phyloP scores from a whole-genome alignment of 2,797 vertebrate species.

The Aselliscus stoliczkanus region DNA sequence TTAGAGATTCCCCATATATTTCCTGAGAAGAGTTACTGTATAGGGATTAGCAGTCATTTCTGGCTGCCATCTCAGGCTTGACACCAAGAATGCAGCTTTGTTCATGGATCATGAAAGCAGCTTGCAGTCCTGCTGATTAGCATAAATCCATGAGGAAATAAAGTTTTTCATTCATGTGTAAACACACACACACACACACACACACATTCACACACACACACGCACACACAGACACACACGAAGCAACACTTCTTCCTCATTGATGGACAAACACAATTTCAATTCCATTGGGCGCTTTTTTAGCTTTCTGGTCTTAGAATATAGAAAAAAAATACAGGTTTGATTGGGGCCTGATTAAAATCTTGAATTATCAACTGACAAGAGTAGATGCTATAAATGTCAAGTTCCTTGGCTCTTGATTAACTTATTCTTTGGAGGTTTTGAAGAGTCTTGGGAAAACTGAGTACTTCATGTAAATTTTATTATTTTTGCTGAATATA shows the following conservation, averaged over 20 bases:
- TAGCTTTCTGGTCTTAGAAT: neutral
- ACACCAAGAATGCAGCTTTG: neutral
- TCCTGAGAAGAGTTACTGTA: neutral
- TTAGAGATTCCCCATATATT: neutral
- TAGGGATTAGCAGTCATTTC: neutral
- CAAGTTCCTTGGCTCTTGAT: neutral
- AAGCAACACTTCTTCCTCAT: neutral
- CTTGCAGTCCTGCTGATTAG: neutral
- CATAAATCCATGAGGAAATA: neutral
- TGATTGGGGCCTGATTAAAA: neutral
- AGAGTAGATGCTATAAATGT: neutral
- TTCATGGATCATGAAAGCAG: neutral
- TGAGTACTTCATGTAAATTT: neutral
- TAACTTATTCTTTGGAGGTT: neutral
- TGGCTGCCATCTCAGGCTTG: neutral
- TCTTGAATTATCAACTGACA: neutral
- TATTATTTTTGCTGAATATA: constrained; percentile 4
- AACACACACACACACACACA: rapidly evolving
- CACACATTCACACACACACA: neutral
- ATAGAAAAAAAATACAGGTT: neutral
- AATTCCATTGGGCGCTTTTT: neutral
- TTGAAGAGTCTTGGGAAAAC: neutral
- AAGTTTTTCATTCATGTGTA: neutral
- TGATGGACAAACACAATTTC: neutral
- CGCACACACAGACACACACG: neutral